Evolutionary conservation across 2,888 invertebrate genomes (phyloP).

Genomic region (Microdon myrmicae): DNA sequence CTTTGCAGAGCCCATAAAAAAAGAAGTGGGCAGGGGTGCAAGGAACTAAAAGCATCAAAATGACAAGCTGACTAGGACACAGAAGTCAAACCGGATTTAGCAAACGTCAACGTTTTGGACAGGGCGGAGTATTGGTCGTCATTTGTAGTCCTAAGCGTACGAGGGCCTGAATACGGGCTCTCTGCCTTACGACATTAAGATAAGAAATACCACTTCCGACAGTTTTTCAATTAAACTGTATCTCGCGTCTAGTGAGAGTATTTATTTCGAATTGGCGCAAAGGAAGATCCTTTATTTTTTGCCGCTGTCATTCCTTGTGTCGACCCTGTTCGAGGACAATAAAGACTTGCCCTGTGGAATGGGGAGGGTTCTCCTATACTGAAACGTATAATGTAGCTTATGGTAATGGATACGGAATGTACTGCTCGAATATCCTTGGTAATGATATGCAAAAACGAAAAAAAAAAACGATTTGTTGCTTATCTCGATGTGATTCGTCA

Average conservation of each 20-base stretch:
- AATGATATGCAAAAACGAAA: conserved; percentile 55
- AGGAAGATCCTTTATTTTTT: conserved; percentile 31
- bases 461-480: conserved; percentile 51
- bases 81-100: conserved; percentile 41
- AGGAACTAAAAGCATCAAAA: conserved; percentile 25
- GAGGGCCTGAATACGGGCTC: too few species aligned
- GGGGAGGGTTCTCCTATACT: conserved; percentile 23
- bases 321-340: conserved; percentile 30
- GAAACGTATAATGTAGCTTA: too few species aligned
- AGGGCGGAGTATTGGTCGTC: conserved; percentile 25
- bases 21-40: too few species aligned
- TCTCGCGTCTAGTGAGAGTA: conserved; percentile 22
- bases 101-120: conserved; percentile 51
- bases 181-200: conserved; percentile 48
- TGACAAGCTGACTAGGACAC: conserved; percentile 16
- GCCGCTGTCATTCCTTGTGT: conserved; percentile 1
- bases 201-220: conserved; percentile 52
- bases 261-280: conserved; percentile 33
- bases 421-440: conserved; percentile 26
- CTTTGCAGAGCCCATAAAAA: too few species aligned
- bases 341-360: conserved; percentile 47
- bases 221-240: conserved; percentile 52
- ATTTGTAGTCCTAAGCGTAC: too few species aligned
- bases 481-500: conserved; percentile 56
- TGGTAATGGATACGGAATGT: conserved; percentile 8